These are phyloP conservation scores for Talpa occidentalis DNA, from an alignment of 2,113 vertebrate genomes.

Conservation along the genomic window DNA sequence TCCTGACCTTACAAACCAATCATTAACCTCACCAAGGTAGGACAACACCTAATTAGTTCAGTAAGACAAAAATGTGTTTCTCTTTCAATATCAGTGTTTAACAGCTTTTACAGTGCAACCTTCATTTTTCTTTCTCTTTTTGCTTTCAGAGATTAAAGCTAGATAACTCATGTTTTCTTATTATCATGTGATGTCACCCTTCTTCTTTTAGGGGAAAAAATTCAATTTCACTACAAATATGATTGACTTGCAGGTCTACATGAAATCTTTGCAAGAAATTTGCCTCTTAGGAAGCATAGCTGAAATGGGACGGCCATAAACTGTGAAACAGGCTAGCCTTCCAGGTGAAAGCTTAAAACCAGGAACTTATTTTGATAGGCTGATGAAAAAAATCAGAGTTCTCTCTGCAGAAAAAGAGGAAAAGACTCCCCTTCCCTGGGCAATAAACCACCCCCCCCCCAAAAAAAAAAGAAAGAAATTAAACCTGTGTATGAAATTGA, in stretches of 20 bases:
- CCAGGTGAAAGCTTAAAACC: conserved; percentile 7
- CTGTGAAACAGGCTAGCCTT: not conserved
- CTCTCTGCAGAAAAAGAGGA: not conserved
- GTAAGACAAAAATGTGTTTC: conserved; percentile 38
- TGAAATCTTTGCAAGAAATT: conserved; percentile 33
- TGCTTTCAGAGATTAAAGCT: conserved; percentile 46
- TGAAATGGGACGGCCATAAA: not conserved
- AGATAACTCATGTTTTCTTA: not conserved
- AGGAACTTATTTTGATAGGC: not conserved
- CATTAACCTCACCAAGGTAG: conserved; percentile 43
- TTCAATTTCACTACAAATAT: not conserved
- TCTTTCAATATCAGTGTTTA: conserved; percentile 48
- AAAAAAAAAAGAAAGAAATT: not conserved
- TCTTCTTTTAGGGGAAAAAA: conserved; percentile 48
- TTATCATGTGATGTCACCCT: conserved; percentile 23
- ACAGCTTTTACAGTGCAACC: not conserved
- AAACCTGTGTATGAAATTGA: not conserved
- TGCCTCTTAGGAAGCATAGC: not conserved
- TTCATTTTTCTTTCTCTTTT: conserved; percentile 24
- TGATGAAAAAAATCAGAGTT: not conserved
- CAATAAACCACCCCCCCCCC: not conserved
- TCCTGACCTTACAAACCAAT: conserved; percentile 46
- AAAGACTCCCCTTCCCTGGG: not conserved
- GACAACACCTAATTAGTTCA: not conserved
- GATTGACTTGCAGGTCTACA: not conserved